Evolutionary conservation across 2,888 invertebrate genomes (phyloP), one percentile per base, ranked within the genome.

Genomic region (Pseudococcus jackbeardsleyi): DNA sequence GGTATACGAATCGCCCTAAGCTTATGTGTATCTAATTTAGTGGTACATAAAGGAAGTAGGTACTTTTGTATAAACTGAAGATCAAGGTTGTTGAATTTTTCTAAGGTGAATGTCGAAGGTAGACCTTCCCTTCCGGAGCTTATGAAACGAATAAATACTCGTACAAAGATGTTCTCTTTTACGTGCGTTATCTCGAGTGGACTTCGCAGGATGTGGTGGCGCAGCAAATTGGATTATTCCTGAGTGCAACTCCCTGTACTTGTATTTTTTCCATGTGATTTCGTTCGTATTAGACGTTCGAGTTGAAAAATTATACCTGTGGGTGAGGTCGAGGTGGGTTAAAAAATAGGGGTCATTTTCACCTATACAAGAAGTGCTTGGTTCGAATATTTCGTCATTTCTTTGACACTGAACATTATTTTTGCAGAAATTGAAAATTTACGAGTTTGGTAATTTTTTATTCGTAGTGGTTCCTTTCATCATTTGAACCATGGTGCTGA

Each of bases 1-100:
- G 3, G 42, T 7, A 6, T 39, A 39, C 39, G 42, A 17, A 54
- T 72, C 33, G 72, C 33, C 33, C 33, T 17, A 72, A 72, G 72
- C 26, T 72, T 72, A 72, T 7, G 6, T 12, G 42, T 72, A 22
- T 22, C 22, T 12, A 11, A 64, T 64, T 64, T 64, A 11, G 12
- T 19, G 22, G 12, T 19, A 22, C n/a, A n/a, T 9, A 64, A 64
- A 64, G 22, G 22, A 64, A 64, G 22, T 22, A 64, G n/a, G 7
- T 59, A 68, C 68, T 9, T 68, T 68, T 15, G 3, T 12, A 15
- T 7, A 39, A 6, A 72, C 11, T 7, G 19, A 72, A 72, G 72
- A 72, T 72, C 72, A 72, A 72, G 72, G 72, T 72, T 33, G 15
- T 39, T 33, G 33, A 72, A 72, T 72, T 72, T 72, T 72, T 33